These are phyloP conservation scores for Plagiodera versicolora DNA, from an alignment of 2,888 invertebrate species.

Conservation along the genomic window DNA sequence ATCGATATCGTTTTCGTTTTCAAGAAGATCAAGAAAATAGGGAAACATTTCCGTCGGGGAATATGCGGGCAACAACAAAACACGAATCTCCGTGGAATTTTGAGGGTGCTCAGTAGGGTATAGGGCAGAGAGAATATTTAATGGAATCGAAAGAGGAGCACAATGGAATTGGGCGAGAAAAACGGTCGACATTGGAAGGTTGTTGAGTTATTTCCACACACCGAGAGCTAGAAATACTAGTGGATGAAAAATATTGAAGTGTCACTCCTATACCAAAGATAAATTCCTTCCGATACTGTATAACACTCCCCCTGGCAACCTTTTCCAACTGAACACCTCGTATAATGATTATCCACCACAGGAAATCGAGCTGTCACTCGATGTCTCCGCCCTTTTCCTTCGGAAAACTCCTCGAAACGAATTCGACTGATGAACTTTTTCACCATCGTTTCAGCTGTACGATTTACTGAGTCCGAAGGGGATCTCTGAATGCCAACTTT, in stretches of 20 bases:
- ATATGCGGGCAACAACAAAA: constrained; percentile 11
- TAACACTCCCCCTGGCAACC: no score
- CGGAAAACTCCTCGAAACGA: not conserved
- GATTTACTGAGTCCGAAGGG: not conserved
- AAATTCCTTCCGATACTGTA: no score
- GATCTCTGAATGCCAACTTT: constrained; percentile 13
- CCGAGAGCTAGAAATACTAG: no score
- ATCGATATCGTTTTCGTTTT: constrained; percentile 6
- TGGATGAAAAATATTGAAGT: no score
- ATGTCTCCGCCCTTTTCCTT: not conserved
- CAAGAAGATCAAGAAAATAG: constrained; percentile 4
- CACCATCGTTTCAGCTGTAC: not conserved
- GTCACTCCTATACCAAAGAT: no score
- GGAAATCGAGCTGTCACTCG: not conserved
- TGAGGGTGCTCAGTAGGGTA: constrained; percentile 12
- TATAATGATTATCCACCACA: not conserved
- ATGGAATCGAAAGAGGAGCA: constrained; percentile 14
- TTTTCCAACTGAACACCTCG: not conserved
- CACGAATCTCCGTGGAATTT: constrained; percentile 17
- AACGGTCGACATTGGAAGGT: not conserved
- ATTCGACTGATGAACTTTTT: not conserved
- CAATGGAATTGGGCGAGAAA: constrained; percentile 11
- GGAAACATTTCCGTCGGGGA: constrained; percentile 6
- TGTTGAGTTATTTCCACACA: not conserved
- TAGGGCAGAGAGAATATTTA: constrained; percentile 17